Evolutionary conservation across 1,140 invertebrate species (phyloP).

Genomic region (Dendroctonus ponderosae): DNA sequence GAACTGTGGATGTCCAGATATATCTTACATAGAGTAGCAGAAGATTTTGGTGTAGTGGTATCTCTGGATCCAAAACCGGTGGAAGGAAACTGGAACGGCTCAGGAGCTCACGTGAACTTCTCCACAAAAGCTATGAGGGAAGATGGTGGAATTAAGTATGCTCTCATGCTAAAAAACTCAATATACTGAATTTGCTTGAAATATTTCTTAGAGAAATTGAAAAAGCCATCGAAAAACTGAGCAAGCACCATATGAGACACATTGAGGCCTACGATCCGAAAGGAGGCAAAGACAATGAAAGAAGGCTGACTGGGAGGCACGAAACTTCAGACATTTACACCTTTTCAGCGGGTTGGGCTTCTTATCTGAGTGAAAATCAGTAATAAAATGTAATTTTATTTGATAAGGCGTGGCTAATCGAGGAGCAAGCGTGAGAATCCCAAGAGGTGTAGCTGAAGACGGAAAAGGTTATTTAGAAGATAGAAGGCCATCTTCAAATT

Average conservation of each 20-base stretch:
- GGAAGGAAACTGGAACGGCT: slow-evolving; percentile 85
- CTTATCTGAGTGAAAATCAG: neutral
- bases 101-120: slow-evolving; percentile 88
- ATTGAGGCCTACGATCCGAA: slow-evolving; percentile 88
- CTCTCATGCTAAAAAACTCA: no score
- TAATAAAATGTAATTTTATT: neutral
- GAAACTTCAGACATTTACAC: slow-evolving; percentile 86
- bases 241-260: slow-evolving; percentile 79
- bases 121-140: slow-evolving; percentile 85
- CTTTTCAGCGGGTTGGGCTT: slow-evolving; percentile 58
- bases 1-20: slow-evolving; percentile 89
- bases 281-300: slow-evolving; percentile 78
- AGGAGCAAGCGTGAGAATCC: slow-evolving; percentile 78
- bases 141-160: slow-evolving; percentile 67
- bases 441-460: slow-evolving; percentile 78
- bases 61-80: slow-evolving; percentile 86
- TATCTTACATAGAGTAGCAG: slow-evolving; percentile 84
- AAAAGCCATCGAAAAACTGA: slow-evolving; percentile 78
- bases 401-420: slow-evolving; percentile 72
- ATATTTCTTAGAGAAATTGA: slow-evolving; percentile 65
- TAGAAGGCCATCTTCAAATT: slow-evolving; percentile 88
- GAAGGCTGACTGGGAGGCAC: slow-evolving; percentile 79
- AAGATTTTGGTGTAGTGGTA: slow-evolving; percentile 86
- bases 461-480: slow-evolving; percentile 93
- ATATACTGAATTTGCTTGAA: neutral